Evolutionary conservation across 2,113 vertebrate genomes (phyloP).

Genomic region (Agelaius tricolor): DNA sequence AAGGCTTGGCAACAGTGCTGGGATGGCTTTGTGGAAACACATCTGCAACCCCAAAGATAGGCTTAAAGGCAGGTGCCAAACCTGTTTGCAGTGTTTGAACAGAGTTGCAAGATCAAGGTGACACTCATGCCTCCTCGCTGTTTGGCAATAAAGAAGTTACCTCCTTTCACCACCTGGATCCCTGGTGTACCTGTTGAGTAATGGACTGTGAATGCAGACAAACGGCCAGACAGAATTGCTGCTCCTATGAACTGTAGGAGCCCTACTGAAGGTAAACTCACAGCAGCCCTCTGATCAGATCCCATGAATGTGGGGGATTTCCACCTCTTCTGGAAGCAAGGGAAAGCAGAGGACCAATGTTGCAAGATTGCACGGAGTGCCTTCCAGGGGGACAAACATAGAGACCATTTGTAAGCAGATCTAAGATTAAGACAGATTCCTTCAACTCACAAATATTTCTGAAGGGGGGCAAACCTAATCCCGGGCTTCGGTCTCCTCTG

Average conservation of each 20-base stretch:
- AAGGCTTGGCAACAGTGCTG: not conserved
- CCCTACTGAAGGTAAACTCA: not conserved
- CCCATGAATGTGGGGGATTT: accelerated
- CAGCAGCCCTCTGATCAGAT: not conserved
- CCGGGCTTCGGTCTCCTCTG: not conserved
- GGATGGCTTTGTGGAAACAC: not conserved
- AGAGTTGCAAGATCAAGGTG: not conserved
- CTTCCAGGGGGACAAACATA: not conserved
- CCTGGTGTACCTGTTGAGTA: not conserved
- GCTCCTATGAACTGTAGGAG: not conserved
- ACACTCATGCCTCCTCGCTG: not conserved
- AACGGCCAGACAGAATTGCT: not conserved
- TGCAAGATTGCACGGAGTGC: not conserved
- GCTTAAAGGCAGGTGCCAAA: not conserved
- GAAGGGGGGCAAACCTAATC: not conserved
- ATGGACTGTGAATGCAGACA: not conserved
- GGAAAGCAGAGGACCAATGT: not conserved
- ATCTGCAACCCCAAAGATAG: not conserved
- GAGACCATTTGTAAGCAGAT: not conserved
- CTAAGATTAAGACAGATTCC: not conserved
- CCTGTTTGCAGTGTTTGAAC: not conserved
- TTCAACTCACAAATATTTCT: accelerated
- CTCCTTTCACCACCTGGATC: not conserved
- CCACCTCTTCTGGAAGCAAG: not conserved
- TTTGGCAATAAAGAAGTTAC: not conserved